Evolutionary conservation across 1,140 invertebrate species (phyloP).

Genomic region (Bombyx mandarina): DNA sequence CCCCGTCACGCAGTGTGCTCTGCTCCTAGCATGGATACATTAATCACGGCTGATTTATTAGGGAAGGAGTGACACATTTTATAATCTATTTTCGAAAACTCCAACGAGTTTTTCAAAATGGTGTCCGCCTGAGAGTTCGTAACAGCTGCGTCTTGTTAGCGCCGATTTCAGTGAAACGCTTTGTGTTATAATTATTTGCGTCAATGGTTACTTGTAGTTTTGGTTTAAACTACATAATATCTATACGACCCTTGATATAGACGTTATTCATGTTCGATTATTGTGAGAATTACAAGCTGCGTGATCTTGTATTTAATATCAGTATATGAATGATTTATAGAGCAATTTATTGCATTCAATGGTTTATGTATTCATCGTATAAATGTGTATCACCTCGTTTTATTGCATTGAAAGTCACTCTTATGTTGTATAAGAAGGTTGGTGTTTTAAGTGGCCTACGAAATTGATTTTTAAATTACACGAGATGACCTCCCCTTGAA

Average conservation of each 20-base stretch:
- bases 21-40: slow-evolving; percentile 52
- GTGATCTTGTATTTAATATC: slow-evolving; percentile 48
- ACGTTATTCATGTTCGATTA: slow-evolving; percentile 31
- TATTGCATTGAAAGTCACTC: too few species aligned
- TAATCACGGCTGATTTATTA: slow-evolving; percentile 67
- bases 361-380: slow-evolving; percentile 42
- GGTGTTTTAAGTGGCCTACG: slow-evolving; percentile 25
- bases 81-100: slow-evolving; percentile 69
- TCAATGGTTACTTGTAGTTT: slow-evolving; percentile 39
- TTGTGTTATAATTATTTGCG: slow-evolving; percentile 63
- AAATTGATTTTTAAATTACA: slow-evolving; percentile 59
- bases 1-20: slow-evolving; percentile 57
- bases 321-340: slow-evolving; percentile 51
- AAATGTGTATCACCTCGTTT: too few species aligned
- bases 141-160: slow-evolving; percentile 69
- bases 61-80: slow-evolving; percentile 68
- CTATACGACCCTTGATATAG: slow-evolving; percentile 14
- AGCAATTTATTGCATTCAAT: slow-evolving; percentile 40
- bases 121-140: slow-evolving; percentile 40
- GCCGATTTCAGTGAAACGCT: slow-evolving; percentile 41
- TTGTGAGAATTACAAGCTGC: slow-evolving; percentile 50
- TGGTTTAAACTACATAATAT: too few species aligned
- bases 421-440: too few species aligned
- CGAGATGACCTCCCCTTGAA: slow-evolving; percentile 28
- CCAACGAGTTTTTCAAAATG: slow-evolving; percentile 66